Conservation (phyloP, 2,888 invertebrate genomes). For the Bimastos eiseni region DNA sequence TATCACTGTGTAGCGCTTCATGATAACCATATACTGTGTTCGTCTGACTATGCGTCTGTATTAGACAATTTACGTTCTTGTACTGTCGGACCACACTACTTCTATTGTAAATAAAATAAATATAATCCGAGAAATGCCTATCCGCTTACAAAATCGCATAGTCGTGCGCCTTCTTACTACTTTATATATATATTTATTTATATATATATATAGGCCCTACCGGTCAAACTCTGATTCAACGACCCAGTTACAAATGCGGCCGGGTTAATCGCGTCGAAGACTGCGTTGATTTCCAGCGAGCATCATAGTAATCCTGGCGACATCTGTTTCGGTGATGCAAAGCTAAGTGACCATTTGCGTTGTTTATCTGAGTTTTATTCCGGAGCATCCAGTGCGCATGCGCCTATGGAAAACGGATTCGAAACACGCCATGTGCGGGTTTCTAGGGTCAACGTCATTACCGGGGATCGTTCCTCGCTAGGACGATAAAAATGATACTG, state of each 20-base stretch:
- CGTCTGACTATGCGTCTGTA: neutral
- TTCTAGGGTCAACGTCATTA: neutral
- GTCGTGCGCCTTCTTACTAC: neutral
- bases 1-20: neutral
- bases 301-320: neutral
- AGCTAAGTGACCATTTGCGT: neutral
- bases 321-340: neutral
- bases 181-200: no score
- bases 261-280: neutral
- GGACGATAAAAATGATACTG: neutral
- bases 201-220: neutral
- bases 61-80: neutral
- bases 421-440: neutral
- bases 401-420: neutral
- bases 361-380: neutral
- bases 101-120: neutral
- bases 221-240: neutral
- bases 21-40: neutral
- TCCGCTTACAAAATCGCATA: neutral
- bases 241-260: neutral
- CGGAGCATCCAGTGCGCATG: neutral
- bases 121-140: neutral
- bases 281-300: neutral
- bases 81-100: neutral
- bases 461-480: neutral